Percentiles rank a stretch among this genome's conserved stretches.
phyloP scores from a whole-genome alignment of 2,797 vertebrate species.

The Caiman crocodilus region DNA sequence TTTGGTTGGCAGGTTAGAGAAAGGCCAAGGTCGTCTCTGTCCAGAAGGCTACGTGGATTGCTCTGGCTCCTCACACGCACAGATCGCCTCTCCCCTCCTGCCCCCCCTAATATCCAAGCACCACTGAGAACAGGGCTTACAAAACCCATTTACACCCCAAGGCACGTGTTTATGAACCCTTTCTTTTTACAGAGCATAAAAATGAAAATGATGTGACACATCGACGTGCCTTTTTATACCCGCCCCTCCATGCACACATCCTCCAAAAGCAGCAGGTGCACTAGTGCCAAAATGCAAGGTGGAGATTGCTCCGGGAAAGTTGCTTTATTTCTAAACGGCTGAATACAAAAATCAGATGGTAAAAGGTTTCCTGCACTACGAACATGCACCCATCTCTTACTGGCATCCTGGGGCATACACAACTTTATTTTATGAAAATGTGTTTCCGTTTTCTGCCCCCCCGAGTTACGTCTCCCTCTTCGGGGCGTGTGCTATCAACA shows the following conservation, averaged over 20 bases:
- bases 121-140: not conserved
- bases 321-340: slow-evolving; percentile 12
- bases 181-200: not conserved
- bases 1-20: not conserved
- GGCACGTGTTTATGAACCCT: not conserved
- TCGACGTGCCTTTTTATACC: not conserved
- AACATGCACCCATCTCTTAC: not conserved
- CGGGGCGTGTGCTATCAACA: not conserved
- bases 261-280: not conserved
- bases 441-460: not conserved
- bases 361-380: not conserved
- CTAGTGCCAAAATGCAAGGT: not conserved
- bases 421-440: not conserved
- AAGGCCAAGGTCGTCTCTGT: not conserved
- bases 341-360: not conserved
- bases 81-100: not conserved
- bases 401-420: not conserved
- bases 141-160: not conserved
- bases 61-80: not conserved
- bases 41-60: not conserved
- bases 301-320: not conserved
- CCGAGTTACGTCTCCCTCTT: not conserved
- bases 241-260: not conserved
- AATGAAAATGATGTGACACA: not conserved
- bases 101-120: not conserved